A percentile compares a stretch with the other conserved stretches of the same genome.
Conservation (phyloP, 2,797 vertebrate species). For the Premnoplex brunnescens region DNA sequence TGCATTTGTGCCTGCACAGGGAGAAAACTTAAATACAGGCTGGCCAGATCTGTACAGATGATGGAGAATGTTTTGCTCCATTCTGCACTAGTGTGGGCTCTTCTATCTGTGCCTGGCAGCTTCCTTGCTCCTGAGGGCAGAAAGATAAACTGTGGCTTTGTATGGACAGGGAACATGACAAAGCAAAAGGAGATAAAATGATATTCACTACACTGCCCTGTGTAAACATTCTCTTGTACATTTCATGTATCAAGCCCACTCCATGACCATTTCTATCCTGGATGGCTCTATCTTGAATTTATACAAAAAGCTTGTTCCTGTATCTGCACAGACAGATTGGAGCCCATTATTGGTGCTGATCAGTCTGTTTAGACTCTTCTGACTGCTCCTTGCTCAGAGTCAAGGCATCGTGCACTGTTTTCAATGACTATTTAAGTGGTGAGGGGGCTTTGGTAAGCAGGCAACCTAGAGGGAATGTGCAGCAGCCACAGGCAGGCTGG, state of each 20-base stretch:
- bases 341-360: not conserved
- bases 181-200: constrained; percentile 17
- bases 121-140: constrained; percentile 17
- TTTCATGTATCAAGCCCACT: not conserved
- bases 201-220: constrained; percentile 10
- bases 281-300: not conserved
- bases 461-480: not conserved
- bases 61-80: not conserved
- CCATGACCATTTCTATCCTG: not conserved
- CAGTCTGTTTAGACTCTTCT: not conserved
- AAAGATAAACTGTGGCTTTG: constrained; percentile 29
- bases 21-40: constrained; percentile 31
- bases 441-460: not conserved
- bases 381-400: not conserved
- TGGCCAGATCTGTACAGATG: constrained; percentile 1
- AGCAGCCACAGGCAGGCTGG: not conserved
- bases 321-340: not conserved
- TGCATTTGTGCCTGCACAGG: constrained; percentile 41
- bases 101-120: constrained; percentile 21
- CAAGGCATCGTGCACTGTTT: not conserved
- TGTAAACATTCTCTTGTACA: not conserved
- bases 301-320: not conserved
- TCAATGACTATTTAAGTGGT: not conserved
- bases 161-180: not conserved
- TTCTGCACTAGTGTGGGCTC: not conserved